Percentiles rank a stretch among this genome's conserved stretches.
Evolutionary conservation across 30 jellyfish, hydroid and myxozoan genomes (phyloP).

Genomic region (Aurelia aurita complex sp. Pacific): DNA sequence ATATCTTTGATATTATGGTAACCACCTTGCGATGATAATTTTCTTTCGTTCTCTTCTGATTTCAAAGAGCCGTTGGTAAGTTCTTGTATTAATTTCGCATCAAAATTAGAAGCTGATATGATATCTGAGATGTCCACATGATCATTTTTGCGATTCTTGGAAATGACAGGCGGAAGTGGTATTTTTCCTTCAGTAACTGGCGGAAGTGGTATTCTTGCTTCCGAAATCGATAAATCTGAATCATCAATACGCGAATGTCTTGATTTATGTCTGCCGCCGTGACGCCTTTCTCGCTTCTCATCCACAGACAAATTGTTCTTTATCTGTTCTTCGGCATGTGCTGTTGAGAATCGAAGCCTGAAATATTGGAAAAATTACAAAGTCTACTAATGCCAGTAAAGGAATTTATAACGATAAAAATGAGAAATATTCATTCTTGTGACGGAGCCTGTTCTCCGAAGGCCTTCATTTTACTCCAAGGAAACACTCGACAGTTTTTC

Average conservation of each 20-base stretch:
- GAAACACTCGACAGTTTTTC: too few relatives aligned
- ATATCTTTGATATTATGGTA: slow-evolving; percentile 1
- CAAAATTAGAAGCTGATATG: slow-evolving; percentile 36
- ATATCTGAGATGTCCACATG: slow-evolving; percentile 67
- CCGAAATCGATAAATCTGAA: neutral
- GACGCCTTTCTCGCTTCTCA: slow-evolving; percentile 4
- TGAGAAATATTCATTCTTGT: neutral
- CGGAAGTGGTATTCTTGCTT: slow-evolving; percentile 27
- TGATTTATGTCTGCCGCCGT: slow-evolving; percentile 9
- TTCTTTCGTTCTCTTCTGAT: slow-evolving; percentile 30
- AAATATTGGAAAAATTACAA: neutral
- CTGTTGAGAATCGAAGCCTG: slow-evolving; percentile 66
- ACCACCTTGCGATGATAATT: slow-evolving; percentile 10
- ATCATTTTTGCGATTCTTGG: slow-evolving; percentile 50
- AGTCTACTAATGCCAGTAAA: neutral
- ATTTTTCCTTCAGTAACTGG: slow-evolving; percentile 5
- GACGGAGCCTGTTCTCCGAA: neutral
- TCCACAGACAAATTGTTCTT: slow-evolving; percentile 23
- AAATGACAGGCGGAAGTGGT: slow-evolving; percentile 74
- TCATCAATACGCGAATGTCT: neutral
- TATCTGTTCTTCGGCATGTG: slow-evolving; percentile 2
- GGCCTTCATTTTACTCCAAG: neutral
- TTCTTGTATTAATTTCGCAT: slow-evolving; percentile 46
- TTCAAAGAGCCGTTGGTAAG: neutral
- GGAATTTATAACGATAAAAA: neutral